Conservation (phyloP, 2,113 vertebrate genomes). For the Carettochelys insculpta region DNA sequence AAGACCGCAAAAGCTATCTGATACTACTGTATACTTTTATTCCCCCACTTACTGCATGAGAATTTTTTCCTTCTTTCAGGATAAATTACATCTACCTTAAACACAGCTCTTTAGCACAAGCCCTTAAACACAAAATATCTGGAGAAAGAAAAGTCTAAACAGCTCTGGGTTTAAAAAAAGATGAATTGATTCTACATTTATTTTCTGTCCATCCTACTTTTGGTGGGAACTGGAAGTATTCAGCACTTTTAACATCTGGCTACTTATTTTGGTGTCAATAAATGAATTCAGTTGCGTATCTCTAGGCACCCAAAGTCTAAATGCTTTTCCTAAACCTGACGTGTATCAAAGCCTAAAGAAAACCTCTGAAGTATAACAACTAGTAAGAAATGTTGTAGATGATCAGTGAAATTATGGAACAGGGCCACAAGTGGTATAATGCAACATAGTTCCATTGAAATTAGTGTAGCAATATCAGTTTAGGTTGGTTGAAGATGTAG, state of each 20-base stretch:
- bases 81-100: background rate
- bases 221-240: background rate
- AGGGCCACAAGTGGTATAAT: too few relatives aligned
- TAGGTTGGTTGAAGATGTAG: too few relatives aligned
- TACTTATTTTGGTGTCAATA: background rate
- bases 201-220: background rate
- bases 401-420: background rate
- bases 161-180: background rate
- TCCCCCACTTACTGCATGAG: background rate
- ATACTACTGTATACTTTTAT: background rate
- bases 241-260: background rate
- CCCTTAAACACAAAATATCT: background rate
- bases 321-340: background rate
- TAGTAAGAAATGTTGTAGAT: fast-evolving
- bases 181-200: background rate
- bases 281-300: background rate
- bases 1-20: too few relatives aligned
- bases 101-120: background rate
- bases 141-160: background rate
- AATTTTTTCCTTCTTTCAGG: background rate
- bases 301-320: background rate
- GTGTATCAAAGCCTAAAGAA: background rate
- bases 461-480: too few relatives aligned
- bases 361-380: background rate
- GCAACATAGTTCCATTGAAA: too few relatives aligned